phyloP scores from a whole-genome alignment of 2,113 vertebrate species.

The Crotalus horridus region DNA sequence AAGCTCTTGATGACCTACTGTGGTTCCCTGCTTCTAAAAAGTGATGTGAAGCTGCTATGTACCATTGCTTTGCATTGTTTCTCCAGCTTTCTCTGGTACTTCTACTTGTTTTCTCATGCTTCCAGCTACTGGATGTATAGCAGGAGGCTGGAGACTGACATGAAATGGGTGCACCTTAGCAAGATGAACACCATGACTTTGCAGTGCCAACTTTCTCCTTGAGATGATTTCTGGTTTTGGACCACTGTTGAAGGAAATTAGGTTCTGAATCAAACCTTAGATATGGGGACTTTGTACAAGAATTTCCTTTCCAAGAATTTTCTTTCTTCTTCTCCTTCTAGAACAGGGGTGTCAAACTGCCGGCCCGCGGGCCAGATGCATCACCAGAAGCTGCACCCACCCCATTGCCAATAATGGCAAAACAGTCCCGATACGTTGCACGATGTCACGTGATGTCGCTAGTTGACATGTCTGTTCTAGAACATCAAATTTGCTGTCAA shows the following conservation, averaged over 20 bases:
- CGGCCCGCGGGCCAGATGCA: accelerated
- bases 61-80: background rate
- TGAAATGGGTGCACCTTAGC: background rate
- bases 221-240: background rate
- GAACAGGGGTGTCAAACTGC: background rate
- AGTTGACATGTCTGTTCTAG: background rate
- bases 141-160: background rate
- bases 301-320: background rate
- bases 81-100: background rate
- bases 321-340: background rate
- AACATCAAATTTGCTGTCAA: background rate
- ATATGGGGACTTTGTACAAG: background rate
- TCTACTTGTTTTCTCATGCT: background rate
- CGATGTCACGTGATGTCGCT: too few relatives aligned
- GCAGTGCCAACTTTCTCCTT: background rate
- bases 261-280: background rate
- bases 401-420: too few relatives aligned
- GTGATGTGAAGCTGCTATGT: background rate
- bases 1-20: background rate
- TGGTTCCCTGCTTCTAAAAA: background rate
- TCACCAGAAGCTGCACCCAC: too few relatives aligned
- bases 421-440: too few relatives aligned
- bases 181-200: background rate
- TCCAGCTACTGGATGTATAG: background rate
- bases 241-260: background rate